A percentile compares a stretch with the other conserved stretches of the same genome.
Conservation (phyloP, 2,888 invertebrate genomes). For the Drosophila mimica region DNA sequence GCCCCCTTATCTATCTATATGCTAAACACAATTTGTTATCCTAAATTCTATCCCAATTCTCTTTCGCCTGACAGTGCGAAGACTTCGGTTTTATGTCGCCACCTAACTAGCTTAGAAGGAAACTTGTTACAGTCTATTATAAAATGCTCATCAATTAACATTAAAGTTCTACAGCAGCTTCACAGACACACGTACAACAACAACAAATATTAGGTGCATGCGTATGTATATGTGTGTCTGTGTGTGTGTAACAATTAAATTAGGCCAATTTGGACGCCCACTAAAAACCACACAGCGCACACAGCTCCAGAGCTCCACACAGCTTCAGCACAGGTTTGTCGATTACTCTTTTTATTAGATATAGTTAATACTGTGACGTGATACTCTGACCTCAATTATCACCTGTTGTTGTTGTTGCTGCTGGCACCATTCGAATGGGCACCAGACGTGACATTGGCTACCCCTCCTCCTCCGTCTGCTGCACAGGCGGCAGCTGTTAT, state of each 20-base stretch:
- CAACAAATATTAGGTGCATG: not conserved
- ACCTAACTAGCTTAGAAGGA: conserved; percentile 74
- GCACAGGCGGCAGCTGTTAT: conserved; percentile 17
- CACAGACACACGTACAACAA: conserved; percentile 15
- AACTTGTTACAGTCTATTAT: conserved; percentile 80
- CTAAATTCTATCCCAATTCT: conserved; percentile 29
- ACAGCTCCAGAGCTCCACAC: conserved; percentile 43
- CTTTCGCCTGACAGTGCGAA: conserved; percentile 11
- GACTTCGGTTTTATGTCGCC: conserved; percentile 35
- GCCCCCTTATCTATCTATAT: conserved; percentile 34
- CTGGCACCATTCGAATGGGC: conserved; percentile 61
- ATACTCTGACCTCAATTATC: conserved; percentile 29
- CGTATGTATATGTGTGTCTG: not conserved
- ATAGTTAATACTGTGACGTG: conserved; percentile 43
- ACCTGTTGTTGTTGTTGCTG: conserved; percentile 42
- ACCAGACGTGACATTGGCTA: conserved; percentile 2
- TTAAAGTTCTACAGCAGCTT: conserved; percentile 22
- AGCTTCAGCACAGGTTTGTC: conserved; percentile 29
- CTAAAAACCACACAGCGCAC: conserved; percentile 60
- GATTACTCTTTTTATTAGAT: conserved; percentile 1
- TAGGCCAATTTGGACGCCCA: conserved; percentile 37
- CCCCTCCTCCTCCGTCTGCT: not conserved
- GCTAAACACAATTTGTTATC: conserved; percentile 15
- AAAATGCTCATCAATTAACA: conserved; percentile 65
- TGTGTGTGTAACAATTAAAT: conserved; percentile 5